Base-by-base conservation (phyloP, 2,113 vertebrate species). In the Lichenostomus cassidix region DNA sequence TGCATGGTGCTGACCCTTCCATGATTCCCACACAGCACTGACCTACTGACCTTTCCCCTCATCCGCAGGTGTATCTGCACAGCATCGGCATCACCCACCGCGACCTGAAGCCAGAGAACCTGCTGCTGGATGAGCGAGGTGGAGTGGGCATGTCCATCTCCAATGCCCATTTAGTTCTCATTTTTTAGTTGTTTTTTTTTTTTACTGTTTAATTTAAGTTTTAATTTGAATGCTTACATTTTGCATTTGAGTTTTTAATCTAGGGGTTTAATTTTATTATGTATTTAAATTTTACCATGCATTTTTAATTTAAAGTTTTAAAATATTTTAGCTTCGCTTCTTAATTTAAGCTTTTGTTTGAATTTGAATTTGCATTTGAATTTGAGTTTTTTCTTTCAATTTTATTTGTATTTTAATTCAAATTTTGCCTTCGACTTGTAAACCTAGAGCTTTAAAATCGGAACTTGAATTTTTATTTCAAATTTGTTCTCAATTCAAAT, bases 71-170 rank as follows among this genome's bases (percentile, higher is more conserved):
- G 74, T 99, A 99, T 70, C 98, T 99, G 52, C 99, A 99, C 96
- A 93, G 97, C 74, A 96, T 98, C 8, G 99, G 99, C 90, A 99
- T 99, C 97, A 99, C 99, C 46, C 99, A 99, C 88, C 98, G 99
- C 15, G 99, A 99, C 95, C 99, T 99, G 95, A 99, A 99, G 75
- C 99, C 99, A 1, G 99, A 99, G 97, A 99, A 99, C 91, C 98
- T 99, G 86, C 97, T 99, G 42, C 97, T 99, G 86, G 99, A 99
- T 35, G 99, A 99, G 67, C 98, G 98, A 98, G 99, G 99, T 99
- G 91, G 16, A 22, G 6, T 31, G 13, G 35, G 5, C 27, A 0
- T 8, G 44, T 27, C 24, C 28, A n/a, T 35, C 41, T 18, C 24
- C 0, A 0, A 18, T 20, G 28, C 31, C 6, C 15, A 13, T 5